Evolutionary conservation across 1,140 invertebrate genomes (phyloP).

Genomic region (Neotoxoptera formosana): DNA sequence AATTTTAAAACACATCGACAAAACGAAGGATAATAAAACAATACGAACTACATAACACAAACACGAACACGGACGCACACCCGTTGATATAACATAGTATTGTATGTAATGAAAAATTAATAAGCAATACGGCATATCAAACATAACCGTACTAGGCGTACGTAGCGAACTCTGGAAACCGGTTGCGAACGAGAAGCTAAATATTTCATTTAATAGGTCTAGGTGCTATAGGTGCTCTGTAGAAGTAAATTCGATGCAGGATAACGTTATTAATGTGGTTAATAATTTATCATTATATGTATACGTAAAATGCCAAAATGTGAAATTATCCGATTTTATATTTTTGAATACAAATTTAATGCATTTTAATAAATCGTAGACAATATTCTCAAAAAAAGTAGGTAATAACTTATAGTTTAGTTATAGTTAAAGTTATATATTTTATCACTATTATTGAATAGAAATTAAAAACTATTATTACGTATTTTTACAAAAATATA

Average conservation of each 20-base stretch:
- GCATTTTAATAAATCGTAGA: neutral
- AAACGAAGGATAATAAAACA: neutral
- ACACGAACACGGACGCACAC: constrained; percentile 4
- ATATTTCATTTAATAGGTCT: constrained; percentile 1
- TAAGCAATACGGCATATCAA: neutral
- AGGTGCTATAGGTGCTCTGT: neutral
- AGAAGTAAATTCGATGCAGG: neutral
- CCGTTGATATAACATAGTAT: neutral
- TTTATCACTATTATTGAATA: no score
- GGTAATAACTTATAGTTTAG: neutral
- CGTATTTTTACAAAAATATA: no score
- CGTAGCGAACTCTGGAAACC: constrained; percentile 31
- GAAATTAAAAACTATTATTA: no score
- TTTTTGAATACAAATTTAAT: neutral
- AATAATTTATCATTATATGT: neutral
- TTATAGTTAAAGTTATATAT: no score
- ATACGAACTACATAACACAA: neutral
- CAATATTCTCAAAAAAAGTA: neutral
- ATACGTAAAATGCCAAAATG: neutral
- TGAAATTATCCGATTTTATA: neutral
- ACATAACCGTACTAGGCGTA: neutral
- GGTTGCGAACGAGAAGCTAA: neutral
- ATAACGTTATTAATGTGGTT: neutral
- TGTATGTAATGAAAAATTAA: constrained; percentile 26
- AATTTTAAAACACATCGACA: neutral